Conservation (phyloP, 2,113 vertebrate species). For the Notothenia rossii region DNA sequence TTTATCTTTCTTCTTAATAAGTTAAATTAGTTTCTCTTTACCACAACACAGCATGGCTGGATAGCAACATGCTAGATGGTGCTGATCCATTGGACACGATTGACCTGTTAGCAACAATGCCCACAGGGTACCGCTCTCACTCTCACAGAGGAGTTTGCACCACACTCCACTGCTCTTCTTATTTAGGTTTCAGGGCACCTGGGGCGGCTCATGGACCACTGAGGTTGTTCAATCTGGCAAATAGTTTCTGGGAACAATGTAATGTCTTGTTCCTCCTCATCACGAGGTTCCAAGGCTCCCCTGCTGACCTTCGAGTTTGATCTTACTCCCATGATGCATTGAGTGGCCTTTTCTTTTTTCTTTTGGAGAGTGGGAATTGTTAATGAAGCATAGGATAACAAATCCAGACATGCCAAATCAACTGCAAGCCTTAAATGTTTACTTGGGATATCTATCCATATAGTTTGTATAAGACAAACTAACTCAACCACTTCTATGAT, state of each 20-base stretch:
- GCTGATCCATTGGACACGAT: conserved; percentile 42
- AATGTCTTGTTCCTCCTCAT: conserved; percentile 61
- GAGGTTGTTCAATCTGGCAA: conserved; percentile 57
- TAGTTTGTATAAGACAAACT: neutral
- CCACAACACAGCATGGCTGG: conserved; percentile 5
- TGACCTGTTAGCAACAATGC: conserved; percentile 62
- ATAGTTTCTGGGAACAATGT: conserved; percentile 70
- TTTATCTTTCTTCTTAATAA: neutral
- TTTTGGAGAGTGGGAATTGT: conserved; percentile 20
- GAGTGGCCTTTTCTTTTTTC: conserved; percentile 42
- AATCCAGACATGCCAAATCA: neutral
- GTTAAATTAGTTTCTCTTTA: conserved; percentile 2
- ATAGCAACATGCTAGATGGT: conserved; percentile 12
- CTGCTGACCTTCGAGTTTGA: conserved; percentile 40
- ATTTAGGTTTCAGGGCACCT: conserved; percentile 49
- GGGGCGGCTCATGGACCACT: conserved; percentile 38
- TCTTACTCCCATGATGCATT: conserved; percentile 31
- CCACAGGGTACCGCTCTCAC: conserved; percentile 33
- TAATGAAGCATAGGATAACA: conserved; percentile 13
- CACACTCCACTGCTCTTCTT: conserved; percentile 58
- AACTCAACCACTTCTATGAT: no score
- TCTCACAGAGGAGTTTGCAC: conserved; percentile 38
- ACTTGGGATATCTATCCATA: neutral
- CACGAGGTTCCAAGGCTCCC: conserved; percentile 41
- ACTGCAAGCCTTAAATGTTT: neutral